Conservation (phyloP, 2,113 vertebrate species). For the Euleptes europaea region DNA sequence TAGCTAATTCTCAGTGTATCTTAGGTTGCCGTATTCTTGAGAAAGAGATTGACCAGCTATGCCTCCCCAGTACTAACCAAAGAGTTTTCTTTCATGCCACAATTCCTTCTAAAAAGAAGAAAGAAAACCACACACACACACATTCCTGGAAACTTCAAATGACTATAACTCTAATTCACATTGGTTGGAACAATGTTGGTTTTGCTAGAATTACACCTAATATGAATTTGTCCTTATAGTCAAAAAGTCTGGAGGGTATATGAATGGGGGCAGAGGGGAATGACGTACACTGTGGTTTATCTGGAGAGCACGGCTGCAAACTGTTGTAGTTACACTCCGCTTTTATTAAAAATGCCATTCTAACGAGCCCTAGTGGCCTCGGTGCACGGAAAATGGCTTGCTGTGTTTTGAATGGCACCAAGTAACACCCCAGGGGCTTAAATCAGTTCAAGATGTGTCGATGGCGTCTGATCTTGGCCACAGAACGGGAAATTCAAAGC, state of each 20-base stretch:
- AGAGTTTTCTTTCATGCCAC: constrained; percentile 46
- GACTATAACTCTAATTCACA: constrained; percentile 53
- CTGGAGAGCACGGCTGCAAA: constrained; percentile 50
- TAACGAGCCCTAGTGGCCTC: constrained; percentile 69
- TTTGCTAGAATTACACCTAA: constrained; percentile 65
- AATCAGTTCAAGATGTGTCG: constrained; percentile 76
- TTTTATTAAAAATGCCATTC: constrained; percentile 76
- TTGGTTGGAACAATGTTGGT: constrained; percentile 65
- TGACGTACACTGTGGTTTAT: constrained; percentile 52
- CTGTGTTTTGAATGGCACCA: constrained; percentile 69
- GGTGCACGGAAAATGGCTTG: constrained; percentile 69
- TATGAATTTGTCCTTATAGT: constrained; percentile 62
- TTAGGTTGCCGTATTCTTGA: neutral
- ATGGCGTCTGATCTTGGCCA: constrained; percentile 69
- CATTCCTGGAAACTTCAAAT: constrained; percentile 58
- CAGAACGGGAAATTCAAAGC: constrained; percentile 69
- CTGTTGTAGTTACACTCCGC: constrained; percentile 58
- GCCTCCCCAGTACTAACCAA: neutral
- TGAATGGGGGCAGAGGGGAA: constrained; percentile 49
- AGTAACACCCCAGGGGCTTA: constrained; percentile 67
- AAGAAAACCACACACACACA: constrained; percentile 24
- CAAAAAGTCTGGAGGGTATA: constrained; percentile 54
- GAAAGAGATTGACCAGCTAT: neutral
- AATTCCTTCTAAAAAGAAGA: constrained; percentile 47
- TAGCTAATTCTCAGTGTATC: neutral